Evolutionary conservation across 30 jellyfish, hydroid and myxozoan species (phyloP), one percentile per base, ranked within the genome.

Genomic region (Chrysaora quinquecirrha): DNA sequence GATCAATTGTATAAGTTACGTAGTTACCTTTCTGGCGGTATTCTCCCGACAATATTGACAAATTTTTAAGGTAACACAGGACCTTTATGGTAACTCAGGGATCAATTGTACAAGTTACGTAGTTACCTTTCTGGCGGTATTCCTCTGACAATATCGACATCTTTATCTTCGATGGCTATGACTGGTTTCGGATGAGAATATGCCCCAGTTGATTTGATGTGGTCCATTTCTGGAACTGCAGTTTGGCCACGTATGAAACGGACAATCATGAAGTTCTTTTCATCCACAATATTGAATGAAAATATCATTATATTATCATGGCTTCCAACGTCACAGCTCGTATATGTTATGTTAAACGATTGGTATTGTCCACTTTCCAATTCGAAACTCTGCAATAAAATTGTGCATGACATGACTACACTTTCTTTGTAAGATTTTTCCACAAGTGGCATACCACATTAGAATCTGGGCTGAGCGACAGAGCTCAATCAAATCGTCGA

Each of bases 241-340:
- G 78, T 66, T 21, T 66, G 78, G 30, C 60, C 78, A 30, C 23
- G 22, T 25, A 66, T 14, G 23, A 16, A 11, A 14, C 78, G 62
- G 30, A 31, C 22, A 18, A 66, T 66, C 52, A 35, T 25, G 60
- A 66, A 66, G 11, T 27, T 27, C 21, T 29, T 31, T 16, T 6
- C 30, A 9, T 19, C 56, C 20, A 14, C 33, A 16, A 30, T 1
- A 20, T 18, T 18, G 11, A 66, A 66, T 19, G 22, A 11, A 20
- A 66, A 27, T 3, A 23, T 30, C 22, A 66, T 14, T 12, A 35
- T 23, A 30, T 29, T 28, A 20, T 58, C 14, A 16, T 66, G 78
- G 20, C 16, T 33, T 7, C 78, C 78, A 66, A 66, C 25, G 7
- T 27, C 78, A 28, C 19, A 12, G 78, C 78, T 66, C 27, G n/a